Percentiles rank a stretch among this genome's conserved stretches.
phyloP scores from a whole-genome alignment of 2,113 vertebrate genomes.

The Gobio gobio region DNA sequence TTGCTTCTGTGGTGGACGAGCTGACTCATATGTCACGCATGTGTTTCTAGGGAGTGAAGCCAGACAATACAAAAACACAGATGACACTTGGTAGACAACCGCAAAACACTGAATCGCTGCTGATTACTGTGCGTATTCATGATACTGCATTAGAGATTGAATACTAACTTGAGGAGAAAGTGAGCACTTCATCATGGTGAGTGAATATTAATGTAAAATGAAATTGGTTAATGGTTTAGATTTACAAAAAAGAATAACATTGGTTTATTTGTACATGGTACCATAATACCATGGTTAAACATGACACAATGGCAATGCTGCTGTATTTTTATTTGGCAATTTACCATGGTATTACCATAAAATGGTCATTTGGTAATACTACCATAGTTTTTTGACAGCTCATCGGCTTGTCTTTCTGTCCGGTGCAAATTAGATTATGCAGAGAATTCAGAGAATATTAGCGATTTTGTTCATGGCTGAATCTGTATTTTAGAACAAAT shows the following conservation, averaged over 20 bases:
- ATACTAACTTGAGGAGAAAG: background rate
- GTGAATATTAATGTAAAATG: background rate
- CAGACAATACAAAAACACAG: conserved; percentile 9
- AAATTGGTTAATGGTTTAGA: background rate
- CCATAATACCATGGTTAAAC: background rate
- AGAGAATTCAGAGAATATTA: background rate
- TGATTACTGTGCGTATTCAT: background rate
- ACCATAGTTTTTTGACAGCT: background rate
- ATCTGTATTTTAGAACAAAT: background rate
- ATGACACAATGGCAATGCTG: background rate
- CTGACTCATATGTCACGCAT: background rate
- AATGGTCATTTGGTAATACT: background rate
- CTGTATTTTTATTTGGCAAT: background rate
- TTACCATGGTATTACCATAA: background rate
- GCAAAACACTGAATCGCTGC: background rate
- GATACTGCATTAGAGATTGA: background rate
- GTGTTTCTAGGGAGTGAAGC: background rate
- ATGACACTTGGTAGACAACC: background rate
- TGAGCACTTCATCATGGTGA: background rate
- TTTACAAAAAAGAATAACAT: background rate
- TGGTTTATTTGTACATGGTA: background rate
- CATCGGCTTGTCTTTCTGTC: background rate
- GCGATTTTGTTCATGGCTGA: background rate
- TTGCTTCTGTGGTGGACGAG: background rate
- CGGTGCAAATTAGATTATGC: background rate